phyloP scores from a whole-genome alignment of 2,888 invertebrate species.

The Amphiduros pacificus region DNA sequence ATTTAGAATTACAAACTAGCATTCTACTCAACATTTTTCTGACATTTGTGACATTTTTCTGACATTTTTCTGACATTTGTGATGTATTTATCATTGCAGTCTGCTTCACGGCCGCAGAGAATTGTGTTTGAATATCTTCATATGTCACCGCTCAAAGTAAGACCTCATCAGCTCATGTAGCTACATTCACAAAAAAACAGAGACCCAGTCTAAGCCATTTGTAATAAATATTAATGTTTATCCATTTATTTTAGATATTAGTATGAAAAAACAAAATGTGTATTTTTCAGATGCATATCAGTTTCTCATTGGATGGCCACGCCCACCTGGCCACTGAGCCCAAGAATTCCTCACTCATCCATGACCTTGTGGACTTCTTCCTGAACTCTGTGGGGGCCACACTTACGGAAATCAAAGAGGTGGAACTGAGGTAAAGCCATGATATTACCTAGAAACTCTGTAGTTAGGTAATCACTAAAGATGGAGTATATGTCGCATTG shows the following conservation, averaged over 20 bases:
- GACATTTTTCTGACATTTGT: too few relatives aligned
- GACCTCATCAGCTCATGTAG: background rate
- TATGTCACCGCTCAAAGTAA: slow-evolving; percentile 57
- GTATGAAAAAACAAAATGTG: background rate
- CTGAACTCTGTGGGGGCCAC: slow-evolving; percentile 70
- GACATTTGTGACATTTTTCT: too few relatives aligned
- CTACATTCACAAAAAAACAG: background rate
- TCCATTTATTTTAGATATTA: background rate
- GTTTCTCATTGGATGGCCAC: slow-evolving; percentile 64
- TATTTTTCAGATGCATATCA: slow-evolving; percentile 65
- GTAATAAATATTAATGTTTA: background rate
- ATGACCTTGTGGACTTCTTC: slow-evolving; percentile 68
- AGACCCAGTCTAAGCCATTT: background rate
- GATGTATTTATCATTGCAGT: slow-evolving; percentile 34
- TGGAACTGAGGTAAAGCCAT: slow-evolving; percentile 69
- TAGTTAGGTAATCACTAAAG: background rate
- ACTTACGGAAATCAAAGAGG: slow-evolving; percentile 70
- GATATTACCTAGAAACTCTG: too few relatives aligned
- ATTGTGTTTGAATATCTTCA: slow-evolving; percentile 58
- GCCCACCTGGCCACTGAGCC: slow-evolving; percentile 40
- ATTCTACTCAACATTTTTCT: too few relatives aligned
- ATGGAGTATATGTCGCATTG: too few relatives aligned
- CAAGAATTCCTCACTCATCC: slow-evolving; percentile 59
- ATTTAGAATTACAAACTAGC: too few relatives aligned
- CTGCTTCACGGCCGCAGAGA: slow-evolving; percentile 38